phyloP scores from a whole-genome alignment of 1,140 invertebrate species.

The Heliconius melpomene region DNA sequence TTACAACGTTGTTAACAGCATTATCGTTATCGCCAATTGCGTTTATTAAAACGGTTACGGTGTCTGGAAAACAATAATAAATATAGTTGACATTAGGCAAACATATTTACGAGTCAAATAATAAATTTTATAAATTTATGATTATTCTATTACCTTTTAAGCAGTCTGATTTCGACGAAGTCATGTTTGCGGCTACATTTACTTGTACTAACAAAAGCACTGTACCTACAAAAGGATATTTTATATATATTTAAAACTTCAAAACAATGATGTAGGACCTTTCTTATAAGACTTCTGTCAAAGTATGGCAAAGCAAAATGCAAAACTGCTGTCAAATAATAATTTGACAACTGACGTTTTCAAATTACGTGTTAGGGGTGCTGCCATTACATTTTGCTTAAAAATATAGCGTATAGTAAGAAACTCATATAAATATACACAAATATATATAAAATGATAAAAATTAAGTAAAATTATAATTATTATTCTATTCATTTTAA shows the following conservation, averaged over 20 bases:
- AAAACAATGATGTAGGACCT: conserved; percentile 20
- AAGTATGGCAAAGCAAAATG: conserved; percentile 4
- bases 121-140: background rate
- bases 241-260: background rate
- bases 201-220: background rate
- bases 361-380: background rate
- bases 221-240: background rate
- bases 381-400: background rate
- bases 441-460: background rate
- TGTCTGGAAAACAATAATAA: conserved; percentile 63
- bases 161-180: conserved; percentile 33
- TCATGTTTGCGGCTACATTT: conserved; percentile 32
- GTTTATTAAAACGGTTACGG: conserved; percentile 72
- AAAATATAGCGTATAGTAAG: background rate
- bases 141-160: conserved; percentile 40
- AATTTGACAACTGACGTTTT: conserved; percentile 1
- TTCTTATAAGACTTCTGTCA: conserved; percentile 9
- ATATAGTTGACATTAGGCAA: conserved; percentile 24
- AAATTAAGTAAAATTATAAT: background rate
- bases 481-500: background rate
- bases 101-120: conserved; percentile 17
- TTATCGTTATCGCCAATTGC: conserved; percentile 74
- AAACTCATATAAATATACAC: background rate
- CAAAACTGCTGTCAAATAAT: background rate
- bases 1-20: conserved; percentile 74